Conservation (phyloP, 2,888 invertebrate genomes). For the Ligdia adustata region DNA sequence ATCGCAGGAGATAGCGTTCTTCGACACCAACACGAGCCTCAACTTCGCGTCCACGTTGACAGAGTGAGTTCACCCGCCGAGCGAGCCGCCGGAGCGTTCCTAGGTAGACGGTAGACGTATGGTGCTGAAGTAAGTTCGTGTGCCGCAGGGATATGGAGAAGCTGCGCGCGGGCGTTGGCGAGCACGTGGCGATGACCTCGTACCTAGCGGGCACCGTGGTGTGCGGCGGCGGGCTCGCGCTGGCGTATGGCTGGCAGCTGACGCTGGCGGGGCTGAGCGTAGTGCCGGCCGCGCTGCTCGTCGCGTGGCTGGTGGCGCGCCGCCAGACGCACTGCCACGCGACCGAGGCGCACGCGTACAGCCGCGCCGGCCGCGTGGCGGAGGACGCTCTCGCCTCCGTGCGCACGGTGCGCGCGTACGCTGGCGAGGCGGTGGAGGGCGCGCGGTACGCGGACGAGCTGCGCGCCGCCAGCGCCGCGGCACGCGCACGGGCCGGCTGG, state of each 20-base stretch:
- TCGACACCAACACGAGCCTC: slow-evolving; percentile 86
- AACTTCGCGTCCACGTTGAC: slow-evolving; percentile 88
- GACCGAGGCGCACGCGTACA: slow-evolving; percentile 87
- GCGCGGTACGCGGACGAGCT: slow-evolving; percentile 68
- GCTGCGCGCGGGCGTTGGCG: slow-evolving; percentile 91
- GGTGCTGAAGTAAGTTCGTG: not conserved
- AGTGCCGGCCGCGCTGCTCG: slow-evolving; percentile 79
- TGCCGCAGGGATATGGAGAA: slow-evolving; percentile 88
- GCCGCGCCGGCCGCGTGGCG: slow-evolving; percentile 88
- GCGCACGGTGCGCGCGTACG: slow-evolving; percentile 55
- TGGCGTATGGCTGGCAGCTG: slow-evolving; percentile 92
- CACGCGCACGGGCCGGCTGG: slow-evolving; percentile 85
- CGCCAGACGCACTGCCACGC: slow-evolving; percentile 84
- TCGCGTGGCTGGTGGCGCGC: slow-evolving; percentile 5
- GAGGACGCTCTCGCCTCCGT: slow-evolving; percentile 90
- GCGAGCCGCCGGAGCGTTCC: not conserved
- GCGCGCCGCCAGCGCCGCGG: slow-evolving; percentile 79
- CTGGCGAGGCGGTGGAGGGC: slow-evolving; percentile 88
- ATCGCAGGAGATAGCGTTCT: slow-evolving; percentile 89
- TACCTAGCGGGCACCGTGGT: slow-evolving; percentile 88
- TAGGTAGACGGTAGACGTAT: not conserved
- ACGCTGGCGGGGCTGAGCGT: slow-evolving; percentile 90
- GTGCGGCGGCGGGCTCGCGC: slow-evolving; percentile 86
- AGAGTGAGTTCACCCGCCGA: slow-evolving; percentile 83
- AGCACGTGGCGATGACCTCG: slow-evolving; percentile 90